A percentile compares a stretch with the other conserved stretches of the same genome.
Conservation (phyloP, 2,888 invertebrate species). For the Nomada flava region DNA sequence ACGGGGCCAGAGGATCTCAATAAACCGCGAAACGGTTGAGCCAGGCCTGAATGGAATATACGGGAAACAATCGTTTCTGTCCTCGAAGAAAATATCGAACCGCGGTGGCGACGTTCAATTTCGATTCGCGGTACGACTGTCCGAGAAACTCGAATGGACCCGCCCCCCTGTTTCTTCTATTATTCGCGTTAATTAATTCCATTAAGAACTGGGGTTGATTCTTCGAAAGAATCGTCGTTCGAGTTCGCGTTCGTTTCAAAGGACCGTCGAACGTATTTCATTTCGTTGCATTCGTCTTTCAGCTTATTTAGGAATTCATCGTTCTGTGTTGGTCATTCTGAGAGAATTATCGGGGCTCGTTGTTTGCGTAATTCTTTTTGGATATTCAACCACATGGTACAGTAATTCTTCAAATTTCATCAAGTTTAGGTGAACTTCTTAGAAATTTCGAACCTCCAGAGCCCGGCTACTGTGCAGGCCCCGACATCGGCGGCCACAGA, state of each 20-base stretch:
- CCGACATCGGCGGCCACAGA: too few species aligned
- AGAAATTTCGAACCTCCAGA: too few species aligned
- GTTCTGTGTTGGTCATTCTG: too few species aligned
- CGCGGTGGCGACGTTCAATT: constrained; percentile 27
- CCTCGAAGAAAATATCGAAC: constrained; percentile 18
- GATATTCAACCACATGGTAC: too few species aligned
- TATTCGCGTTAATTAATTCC: constrained; percentile 37
- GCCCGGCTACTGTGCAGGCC: too few species aligned
- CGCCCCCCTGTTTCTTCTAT: too few species aligned
- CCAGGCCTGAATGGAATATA: constrained; percentile 3
- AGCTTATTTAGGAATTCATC: too few species aligned
- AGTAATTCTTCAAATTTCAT: too few species aligned
- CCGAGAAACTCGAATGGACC: not conserved
- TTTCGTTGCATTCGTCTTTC: too few species aligned
- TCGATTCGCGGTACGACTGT: constrained; percentile 3
- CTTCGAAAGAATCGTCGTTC: not conserved
- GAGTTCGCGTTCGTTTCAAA: not conserved
- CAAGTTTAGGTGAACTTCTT: too few species aligned
- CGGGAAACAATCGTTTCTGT: constrained; percentile 6
- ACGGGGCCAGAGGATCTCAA: not conserved
- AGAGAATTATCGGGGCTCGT: too few species aligned
- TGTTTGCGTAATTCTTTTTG: too few species aligned
- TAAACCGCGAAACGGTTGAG: constrained; percentile 24
- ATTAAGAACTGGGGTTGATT: constrained; percentile 13
- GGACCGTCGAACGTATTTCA: not conserved